Base-by-base conservation (phyloP, 2,888 invertebrate species). In the Rhodophaea formosa region DNA sequence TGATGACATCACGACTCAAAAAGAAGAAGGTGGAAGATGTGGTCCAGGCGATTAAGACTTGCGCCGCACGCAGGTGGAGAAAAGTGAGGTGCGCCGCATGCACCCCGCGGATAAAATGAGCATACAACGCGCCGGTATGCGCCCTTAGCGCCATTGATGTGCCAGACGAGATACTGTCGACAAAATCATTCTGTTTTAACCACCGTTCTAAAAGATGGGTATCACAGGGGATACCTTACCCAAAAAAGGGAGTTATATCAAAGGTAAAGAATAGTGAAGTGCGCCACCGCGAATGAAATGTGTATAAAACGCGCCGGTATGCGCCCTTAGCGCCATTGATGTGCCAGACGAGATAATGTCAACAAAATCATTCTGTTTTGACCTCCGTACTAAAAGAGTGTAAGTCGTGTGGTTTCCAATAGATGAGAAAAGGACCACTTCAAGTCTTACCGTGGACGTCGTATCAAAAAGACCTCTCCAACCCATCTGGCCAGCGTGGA, bases 251-350 rank as follows among this genome's bases (percentile, higher is more conserved):
- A 23, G 2, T 23, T 23, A 3, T 23, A 23, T 3, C 12, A 57
- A 43, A 44, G 53, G 54, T 42, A 62, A 59, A 64, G 70, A 71
- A 76, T 73, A 75, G 70, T 73, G 71, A 68, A 73, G 75, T 64
- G 63, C 62, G 68, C 76, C 72, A 69, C 63, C 65, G 57, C 68
- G 67, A 68, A 63, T 70, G 66, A 78, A 78, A 78, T 79, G 78
- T 78, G 73, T 77, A 78, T 70, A 71, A 74, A 69, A 71, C 71
- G 71, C 72, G 65, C 68, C 69, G 68, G 23, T 23, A 3, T 23
- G n/a, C n/a, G n/a, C n/a, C n/a, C n/a, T 23, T 23, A 23, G 23
- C 65, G 67, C 73, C 63, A 78, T 77, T 77, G 77, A 79, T 68
- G 78, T 66, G 66, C 68, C 70, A 64, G 64, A 64, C 71, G 56